These are phyloP conservation scores for Lordiphosa fenestrarum DNA, from an alignment of 2,888 invertebrate genomes.

Conservation along the genomic window DNA sequence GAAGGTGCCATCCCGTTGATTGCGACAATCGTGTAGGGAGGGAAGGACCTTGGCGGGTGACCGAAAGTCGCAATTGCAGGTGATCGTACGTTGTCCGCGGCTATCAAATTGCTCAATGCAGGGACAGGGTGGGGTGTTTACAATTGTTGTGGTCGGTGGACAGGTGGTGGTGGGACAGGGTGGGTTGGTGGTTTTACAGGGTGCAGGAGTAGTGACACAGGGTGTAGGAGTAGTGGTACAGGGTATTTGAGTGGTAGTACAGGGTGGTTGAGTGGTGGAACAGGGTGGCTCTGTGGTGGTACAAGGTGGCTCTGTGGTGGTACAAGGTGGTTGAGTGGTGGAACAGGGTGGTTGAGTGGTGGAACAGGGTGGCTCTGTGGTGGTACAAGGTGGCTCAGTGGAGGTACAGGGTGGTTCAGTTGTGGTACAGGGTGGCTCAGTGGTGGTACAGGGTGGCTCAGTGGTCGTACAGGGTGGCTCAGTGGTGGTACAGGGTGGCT, in stretches of 20 bases:
- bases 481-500: background rate
- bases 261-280: background rate
- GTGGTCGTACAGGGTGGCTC: constrained; percentile 5
- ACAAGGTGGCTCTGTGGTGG: background rate
- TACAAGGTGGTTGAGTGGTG: constrained; percentile 11
- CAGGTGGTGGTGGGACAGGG: background rate
- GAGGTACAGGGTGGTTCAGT: constrained; percentile 8
- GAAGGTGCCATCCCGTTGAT: constrained; percentile 31
- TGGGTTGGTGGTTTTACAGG: background rate
- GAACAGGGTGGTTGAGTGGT: constrained; percentile 2
- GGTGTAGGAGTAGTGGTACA: constrained; percentile 5
- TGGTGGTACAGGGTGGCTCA: constrained; percentile 8
- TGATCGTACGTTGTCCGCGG: background rate
- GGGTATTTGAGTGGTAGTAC: background rate
- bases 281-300: constrained; percentile 13
- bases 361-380: constrained; percentile 2
- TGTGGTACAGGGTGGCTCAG: constrained; percentile 2
- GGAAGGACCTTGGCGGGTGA: background rate
- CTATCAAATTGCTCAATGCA: background rate
- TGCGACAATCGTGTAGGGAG: constrained; percentile 29
- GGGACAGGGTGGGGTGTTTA: background rate
- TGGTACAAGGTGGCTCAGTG: background rate
- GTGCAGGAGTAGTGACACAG: background rate
- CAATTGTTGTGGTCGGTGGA: background rate
- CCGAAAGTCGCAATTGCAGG: background rate